Percentiles rank a stretch among this genome's conserved stretches.
These are phyloP conservation scores for Strigamia crassipes DNA, from an alignment of 2,888 invertebrate species.

Conservation along the genomic window DNA sequence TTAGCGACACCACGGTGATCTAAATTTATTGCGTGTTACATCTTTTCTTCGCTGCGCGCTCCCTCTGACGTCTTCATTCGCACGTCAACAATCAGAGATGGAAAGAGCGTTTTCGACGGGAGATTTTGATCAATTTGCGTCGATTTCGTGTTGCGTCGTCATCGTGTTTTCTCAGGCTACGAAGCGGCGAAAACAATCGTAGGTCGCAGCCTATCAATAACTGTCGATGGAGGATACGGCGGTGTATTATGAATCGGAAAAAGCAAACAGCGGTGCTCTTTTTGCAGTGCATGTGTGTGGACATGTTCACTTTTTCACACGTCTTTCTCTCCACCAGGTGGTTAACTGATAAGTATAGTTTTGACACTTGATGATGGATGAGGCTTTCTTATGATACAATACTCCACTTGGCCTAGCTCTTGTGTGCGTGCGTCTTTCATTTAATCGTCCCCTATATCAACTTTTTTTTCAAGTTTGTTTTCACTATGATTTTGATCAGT, in stretches of 20 bases:
- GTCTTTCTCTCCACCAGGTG: slow-evolving; percentile 22
- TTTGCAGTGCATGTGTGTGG: not conserved
- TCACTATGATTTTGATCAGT: slow-evolving; percentile 37
- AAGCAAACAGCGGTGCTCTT: not conserved
- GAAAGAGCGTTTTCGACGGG: not conserved
- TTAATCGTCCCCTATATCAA: slow-evolving; percentile 33
- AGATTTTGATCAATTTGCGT: too few relatives aligned
- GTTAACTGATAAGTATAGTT: slow-evolving; percentile 24
- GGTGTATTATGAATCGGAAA: not conserved
- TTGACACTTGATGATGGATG: slow-evolving; percentile 39
- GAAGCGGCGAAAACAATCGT: not conserved
- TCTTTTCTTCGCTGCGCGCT: not conserved
- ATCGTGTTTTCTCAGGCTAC: too few relatives aligned
- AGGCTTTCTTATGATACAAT: slow-evolving; percentile 22
- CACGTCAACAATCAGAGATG: not conserved
- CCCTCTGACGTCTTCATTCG: slow-evolving; percentile 25
- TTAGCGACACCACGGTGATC: slow-evolving; percentile 14
- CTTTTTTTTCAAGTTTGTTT: slow-evolving; percentile 39
- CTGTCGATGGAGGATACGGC: not conserved
- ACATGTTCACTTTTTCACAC: slow-evolving; percentile 21
- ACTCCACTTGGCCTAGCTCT: slow-evolving; percentile 23
- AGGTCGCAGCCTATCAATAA: not conserved
- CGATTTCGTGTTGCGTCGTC: too few relatives aligned
- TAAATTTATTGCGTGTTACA: slow-evolving; percentile 35
- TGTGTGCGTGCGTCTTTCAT: slow-evolving; percentile 37